These are phyloP conservation scores for Catharus minimus DNA, from an alignment of 2,113 vertebrate genomes.

Conservation along the genomic window DNA sequence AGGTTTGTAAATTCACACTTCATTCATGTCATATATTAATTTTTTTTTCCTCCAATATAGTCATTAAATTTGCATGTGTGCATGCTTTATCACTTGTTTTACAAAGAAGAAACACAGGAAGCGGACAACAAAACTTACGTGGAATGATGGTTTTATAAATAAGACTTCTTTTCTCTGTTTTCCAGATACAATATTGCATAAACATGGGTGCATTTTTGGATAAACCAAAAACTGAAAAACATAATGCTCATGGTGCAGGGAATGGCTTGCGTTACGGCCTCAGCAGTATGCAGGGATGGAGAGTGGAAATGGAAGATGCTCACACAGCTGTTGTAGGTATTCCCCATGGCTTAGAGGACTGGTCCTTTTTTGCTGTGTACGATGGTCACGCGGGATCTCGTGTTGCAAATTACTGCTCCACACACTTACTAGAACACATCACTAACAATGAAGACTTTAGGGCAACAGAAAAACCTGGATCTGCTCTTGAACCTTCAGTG, in stretches of 20 bases:
- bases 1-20: not conserved
- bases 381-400: conserved; percentile 97
- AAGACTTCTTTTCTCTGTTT: conserved; percentile 53
- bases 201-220: conserved; percentile 99
- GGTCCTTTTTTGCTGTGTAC: conserved; percentile 98
- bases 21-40: not conserved
- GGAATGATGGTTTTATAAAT: not conserved
- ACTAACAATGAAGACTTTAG: conserved; percentile 90
- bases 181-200: conserved; percentile 82
- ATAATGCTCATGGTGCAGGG: conserved; percentile 91
- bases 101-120: not conserved
- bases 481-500: conserved; percentile 82
- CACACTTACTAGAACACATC: conserved; percentile 96
- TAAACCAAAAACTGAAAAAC: conserved; percentile 99
- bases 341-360: conserved; percentile 90
- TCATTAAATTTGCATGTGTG: not conserved
- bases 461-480: conserved; percentile 73
- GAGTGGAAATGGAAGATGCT: conserved; percentile 99
- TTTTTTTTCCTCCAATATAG: not conserved
- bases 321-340: conserved; percentile 94
- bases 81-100: not conserved
- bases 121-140: not conserved
- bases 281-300: conserved; percentile 99
- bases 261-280: conserved; percentile 93
- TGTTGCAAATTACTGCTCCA: conserved; percentile 96